Conservation (phyloP, 2,888 invertebrate genomes). For the Selenia dentaria region DNA sequence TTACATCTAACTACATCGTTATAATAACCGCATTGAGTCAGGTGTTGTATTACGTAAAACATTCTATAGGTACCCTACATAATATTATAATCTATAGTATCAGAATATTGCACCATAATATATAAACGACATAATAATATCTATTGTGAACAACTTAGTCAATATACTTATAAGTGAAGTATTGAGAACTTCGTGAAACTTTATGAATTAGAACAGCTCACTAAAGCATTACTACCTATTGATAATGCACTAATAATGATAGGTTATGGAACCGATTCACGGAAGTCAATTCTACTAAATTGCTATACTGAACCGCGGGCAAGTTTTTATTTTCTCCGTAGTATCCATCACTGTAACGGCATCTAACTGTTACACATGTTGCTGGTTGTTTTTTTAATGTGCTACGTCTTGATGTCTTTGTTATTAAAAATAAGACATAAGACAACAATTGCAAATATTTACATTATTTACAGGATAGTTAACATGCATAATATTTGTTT, state of each 20-base stretch:
- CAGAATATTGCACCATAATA: too few species aligned
- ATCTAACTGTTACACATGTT: background rate
- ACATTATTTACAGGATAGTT: too few species aligned
- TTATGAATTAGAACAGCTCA: too few species aligned
- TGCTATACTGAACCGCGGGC: background rate
- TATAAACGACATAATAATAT: too few species aligned
- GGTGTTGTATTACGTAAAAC: constrained; percentile 62
- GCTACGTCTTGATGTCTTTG: too few species aligned
- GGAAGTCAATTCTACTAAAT: constrained; percentile 16
- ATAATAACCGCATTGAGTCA: constrained; percentile 57
- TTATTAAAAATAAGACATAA: too few species aligned
- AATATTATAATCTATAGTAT: too few species aligned
- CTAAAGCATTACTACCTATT: background rate
- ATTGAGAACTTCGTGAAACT: too few species aligned
- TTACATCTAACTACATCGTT: constrained; percentile 57
- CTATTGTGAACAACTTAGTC: too few species aligned
- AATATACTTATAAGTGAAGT: too few species aligned
- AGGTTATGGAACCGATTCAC: constrained; percentile 6
- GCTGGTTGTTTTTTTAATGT: background rate
- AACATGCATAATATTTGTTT: too few species aligned
- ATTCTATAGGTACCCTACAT: constrained; percentile 20
- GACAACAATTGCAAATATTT: too few species aligned
- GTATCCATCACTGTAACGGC: background rate
- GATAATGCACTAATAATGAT: constrained; percentile 14
- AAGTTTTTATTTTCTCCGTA: background rate